Evolutionary conservation across 2,113 vertebrate genomes (phyloP), one percentile per base, ranked within the genome.

Genomic region (Ranitomeya imitator): DNA sequence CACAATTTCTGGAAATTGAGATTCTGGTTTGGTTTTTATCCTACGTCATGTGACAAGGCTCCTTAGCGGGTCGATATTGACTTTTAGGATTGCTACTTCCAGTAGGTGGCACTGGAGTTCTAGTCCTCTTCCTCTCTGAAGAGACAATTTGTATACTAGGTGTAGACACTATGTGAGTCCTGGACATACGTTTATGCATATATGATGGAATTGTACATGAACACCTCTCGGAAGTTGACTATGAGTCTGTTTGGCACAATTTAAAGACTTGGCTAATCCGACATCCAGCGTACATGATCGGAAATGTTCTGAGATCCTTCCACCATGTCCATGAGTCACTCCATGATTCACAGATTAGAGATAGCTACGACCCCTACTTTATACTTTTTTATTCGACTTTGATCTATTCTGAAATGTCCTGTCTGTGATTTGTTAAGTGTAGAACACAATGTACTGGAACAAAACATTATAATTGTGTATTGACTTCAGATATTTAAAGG

Each of bases 191-290:
- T 2, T 31, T 21, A 18, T 13, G 63, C 60, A 60, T 37, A 52
- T 21, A 31, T 84, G 63, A 55, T 13, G 52, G 12, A 52, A 67
- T 54, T 52, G 14, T 8, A 23, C 18, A 45, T 45, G 11, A 26
- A 81, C 59, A 82, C 63, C 13, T 31, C 63, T 21, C 1, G 5
- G 45, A 51, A 71, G 3, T 23, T 13, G 61, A 83, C 45, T 23
- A 67, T 21, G 55, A 14, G 65, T 23, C 23, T 52, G 19, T n/a
- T 71, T 84, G 82, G 82, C 82, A 84, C 19, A 11, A 63, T 54
- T 54, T 19, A 71, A 71, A 55, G 26, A 67, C 51, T 8, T 60
- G 0, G 82, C 67, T 69, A 55, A 84, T 84, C 81, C 51, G 37
- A 21, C 13, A n/a, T 71, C 45, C 63, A 15, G 82, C 15, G 26